Evolutionary conservation across 2,888 invertebrate genomes (phyloP).

Genomic region (Mimumesa dahlbomi): DNA sequence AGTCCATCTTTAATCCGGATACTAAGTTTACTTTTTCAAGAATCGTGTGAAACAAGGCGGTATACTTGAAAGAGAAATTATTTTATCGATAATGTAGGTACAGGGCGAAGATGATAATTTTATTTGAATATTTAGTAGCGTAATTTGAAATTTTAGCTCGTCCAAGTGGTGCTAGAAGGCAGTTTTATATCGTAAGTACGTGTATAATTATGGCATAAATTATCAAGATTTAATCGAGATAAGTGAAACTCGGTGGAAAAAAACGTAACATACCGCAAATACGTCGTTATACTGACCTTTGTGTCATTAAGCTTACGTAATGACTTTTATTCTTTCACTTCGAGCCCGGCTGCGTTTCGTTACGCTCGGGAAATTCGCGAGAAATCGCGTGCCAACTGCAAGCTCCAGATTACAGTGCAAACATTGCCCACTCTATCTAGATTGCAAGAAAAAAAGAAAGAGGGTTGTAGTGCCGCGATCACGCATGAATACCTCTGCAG

Average conservation of each 20-base stretch:
- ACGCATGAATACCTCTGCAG: neutral
- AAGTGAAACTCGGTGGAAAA: neutral
- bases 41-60: no score
- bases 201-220: no score
- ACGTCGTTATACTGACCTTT: slow-evolving; percentile 30
- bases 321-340: slow-evolving; percentile 43
- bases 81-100: no score
- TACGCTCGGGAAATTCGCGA: slow-evolving; percentile 23
- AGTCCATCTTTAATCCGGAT: no score
- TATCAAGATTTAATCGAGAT: no score
- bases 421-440: neutral
- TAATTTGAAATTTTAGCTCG: no score
- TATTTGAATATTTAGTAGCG: no score
- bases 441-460: neutral
- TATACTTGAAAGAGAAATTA: no score
- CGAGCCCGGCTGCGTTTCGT: slow-evolving; percentile 15
- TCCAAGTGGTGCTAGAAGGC: no score
- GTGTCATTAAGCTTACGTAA: slow-evolving; percentile 40
- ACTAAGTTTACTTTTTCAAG: no score
- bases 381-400: slow-evolving; percentile 32
- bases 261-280: slow-evolving; percentile 10
- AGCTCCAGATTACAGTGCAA: slow-evolving; percentile 22
- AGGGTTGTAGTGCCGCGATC: neutral
- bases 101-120: no score
- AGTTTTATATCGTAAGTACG: no score